Evolutionary conservation across 1,140 invertebrate genomes (phyloP), one percentile per base, ranked within the genome.

Genomic region (Pemphigus obesinymphae): DNA sequence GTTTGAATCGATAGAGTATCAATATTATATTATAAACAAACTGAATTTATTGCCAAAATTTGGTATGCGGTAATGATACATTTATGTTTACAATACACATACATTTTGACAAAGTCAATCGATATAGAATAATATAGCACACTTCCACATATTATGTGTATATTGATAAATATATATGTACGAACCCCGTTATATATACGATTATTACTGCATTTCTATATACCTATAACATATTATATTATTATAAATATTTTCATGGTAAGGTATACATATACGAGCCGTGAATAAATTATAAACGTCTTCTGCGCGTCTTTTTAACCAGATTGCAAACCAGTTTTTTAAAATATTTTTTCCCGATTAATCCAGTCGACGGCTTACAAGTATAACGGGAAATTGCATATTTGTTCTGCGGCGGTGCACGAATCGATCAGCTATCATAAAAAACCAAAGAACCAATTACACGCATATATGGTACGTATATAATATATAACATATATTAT

Each of bases 331-430:
- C 72, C 48, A 75, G 72, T 75, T 75, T 75, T 53, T 53, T 50
- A 53, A n/a, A n/a, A n/a, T 75, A 75, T 75, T 75, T 75, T 53
- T 26, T 58, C 26, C 50, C 20, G 73, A 78, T 40, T 23, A 23
- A 75, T 53, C 31, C 50, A 6, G 53, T 3, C 73, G 31, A 76
- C 29, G 48, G 15, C 4, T n/a, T n/a, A n/a, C n/a, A n/a, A n/a
- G n/a, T n/a, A 15, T 78, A 78, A 78, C 73, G 73, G 73, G 73
- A 78, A 55, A 58, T 75, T 10, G 50, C 73, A 40, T 40, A 78
- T 78, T 78, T 37, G 31, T 29, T 37, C 50, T 58, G n/a, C n/a
- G n/a, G n/a, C n/a, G 73, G 34, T 34, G 40, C 31, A 50, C 53
- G 50, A 78, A 58, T 40, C 73, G 37, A 40, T 50, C n/a, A n/a